Evolutionary conservation across 2,888 invertebrate species (phyloP).

Genomic region (Microctonus brassicae): DNA sequence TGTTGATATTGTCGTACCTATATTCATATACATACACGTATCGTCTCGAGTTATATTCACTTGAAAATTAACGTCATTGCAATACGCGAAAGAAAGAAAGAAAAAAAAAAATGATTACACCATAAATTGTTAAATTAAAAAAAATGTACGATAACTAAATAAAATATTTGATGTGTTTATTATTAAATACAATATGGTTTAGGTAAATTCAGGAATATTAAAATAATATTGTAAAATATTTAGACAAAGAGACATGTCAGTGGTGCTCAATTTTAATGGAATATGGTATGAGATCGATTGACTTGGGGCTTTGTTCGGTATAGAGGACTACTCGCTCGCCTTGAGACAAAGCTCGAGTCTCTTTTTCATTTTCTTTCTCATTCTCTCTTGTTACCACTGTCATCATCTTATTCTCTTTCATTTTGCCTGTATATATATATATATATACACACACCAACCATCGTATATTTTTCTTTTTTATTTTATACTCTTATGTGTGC

Average conservation of each 20-base stretch:
- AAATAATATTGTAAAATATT: too few species aligned
- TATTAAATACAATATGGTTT: too few species aligned
- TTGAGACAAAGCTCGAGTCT: conserved; percentile 64
- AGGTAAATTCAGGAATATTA: too few species aligned
- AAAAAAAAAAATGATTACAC: not conserved
- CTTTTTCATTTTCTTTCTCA: conserved; percentile 37
- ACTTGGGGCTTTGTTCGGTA: conserved; percentile 20
- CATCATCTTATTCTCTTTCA: not conserved
- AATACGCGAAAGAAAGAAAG: not conserved
- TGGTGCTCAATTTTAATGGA: too few species aligned
- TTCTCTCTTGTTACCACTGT: not conserved
- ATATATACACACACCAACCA: too few species aligned
- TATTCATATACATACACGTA: too few species aligned
- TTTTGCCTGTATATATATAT: conserved; percentile 9
- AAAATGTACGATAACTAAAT: too few species aligned
- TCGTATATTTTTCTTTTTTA: not conserved
- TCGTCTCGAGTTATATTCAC: not conserved
- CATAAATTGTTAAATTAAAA: too few species aligned
- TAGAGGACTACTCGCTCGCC: conserved; percentile 61
- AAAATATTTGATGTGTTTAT: too few species aligned
- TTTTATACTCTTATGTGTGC: conserved; percentile 21
- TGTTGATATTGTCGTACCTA: too few species aligned
- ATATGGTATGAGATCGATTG: conserved; percentile 12
- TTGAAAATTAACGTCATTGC: not conserved
- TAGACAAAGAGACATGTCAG: too few species aligned